Percentiles rank a stretch among this genome's conserved stretches.
Conservation (phyloP, 2,113 vertebrate genomes). For the Gallinago media region DNA sequence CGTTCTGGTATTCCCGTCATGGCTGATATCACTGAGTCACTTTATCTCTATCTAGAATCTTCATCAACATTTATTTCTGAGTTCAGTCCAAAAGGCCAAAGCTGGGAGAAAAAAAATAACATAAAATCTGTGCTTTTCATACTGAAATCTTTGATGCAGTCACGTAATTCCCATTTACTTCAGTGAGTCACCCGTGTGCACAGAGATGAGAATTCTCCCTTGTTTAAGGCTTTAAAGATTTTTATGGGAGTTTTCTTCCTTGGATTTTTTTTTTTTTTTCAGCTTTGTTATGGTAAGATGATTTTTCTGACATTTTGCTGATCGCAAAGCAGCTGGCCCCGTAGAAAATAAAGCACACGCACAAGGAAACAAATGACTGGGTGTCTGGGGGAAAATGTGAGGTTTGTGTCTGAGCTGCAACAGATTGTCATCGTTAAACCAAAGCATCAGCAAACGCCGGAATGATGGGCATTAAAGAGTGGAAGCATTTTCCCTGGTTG, state of each 20-base stretch:
- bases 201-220: slow-evolving; percentile 54
- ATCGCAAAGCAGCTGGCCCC: slow-evolving; percentile 75
- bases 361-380: slow-evolving; percentile 61
- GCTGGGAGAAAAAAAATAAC: neutral
- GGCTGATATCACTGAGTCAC: neutral
- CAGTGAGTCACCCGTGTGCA: slow-evolving; percentile 47
- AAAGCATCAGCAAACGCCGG: slow-evolving; percentile 37
- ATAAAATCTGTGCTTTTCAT: neutral
- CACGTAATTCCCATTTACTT: slow-evolving; percentile 41
- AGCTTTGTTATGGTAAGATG: slow-evolving; percentile 67
- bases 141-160: slow-evolving; percentile 21
- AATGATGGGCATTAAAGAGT: slow-evolving; percentile 5
- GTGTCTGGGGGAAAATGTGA: slow-evolving; percentile 64
- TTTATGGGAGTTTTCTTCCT: slow-evolving; percentile 68
- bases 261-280: slow-evolving; percentile 71
- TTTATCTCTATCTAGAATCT: slow-evolving; percentile 1
- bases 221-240: slow-evolving; percentile 64
- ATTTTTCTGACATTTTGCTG: slow-evolving; percentile 74
- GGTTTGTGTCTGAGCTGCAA: slow-evolving; percentile 47
- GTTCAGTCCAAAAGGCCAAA: slow-evolving; percentile 24
- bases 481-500: neutral
- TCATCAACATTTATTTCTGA: neutral
- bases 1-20: neutral
- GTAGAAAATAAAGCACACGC: slow-evolving; percentile 56
- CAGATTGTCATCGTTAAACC: slow-evolving; percentile 61